A percentile compares a stretch with the other conserved stretches of the same genome.
Evolutionary conservation across 2,888 invertebrate genomes (phyloP).

Genomic region (Bombylius discolor): DNA sequence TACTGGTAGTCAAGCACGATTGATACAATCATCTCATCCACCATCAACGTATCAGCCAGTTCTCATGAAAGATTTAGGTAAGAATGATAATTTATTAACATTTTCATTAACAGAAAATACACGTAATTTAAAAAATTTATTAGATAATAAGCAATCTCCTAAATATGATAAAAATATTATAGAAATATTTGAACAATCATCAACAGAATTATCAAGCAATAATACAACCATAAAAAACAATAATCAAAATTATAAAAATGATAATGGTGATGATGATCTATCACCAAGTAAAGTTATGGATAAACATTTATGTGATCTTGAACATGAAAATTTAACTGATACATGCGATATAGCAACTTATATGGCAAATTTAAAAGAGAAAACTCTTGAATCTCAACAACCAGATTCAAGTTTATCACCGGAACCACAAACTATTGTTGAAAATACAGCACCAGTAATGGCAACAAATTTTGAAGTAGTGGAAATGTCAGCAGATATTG

Average conservation of each 20-base stretch:
- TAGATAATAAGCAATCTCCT: slow-evolving; percentile 31
- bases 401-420: slow-evolving; percentile 32
- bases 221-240: slow-evolving; percentile 8
- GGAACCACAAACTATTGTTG: slow-evolving; percentile 34
- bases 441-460: slow-evolving; percentile 23
- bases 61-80: slow-evolving; percentile 80
- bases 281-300: slow-evolving; percentile 32
- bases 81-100: slow-evolving; percentile 35
- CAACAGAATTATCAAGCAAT: slow-evolving; percentile 24
- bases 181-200: slow-evolving; percentile 31
- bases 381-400: slow-evolving; percentile 30
- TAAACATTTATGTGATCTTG: slow-evolving; percentile 34
- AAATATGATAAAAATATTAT: slow-evolving; percentile 35
- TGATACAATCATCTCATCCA: slow-evolving; percentile 88
- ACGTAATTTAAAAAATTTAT: slow-evolving; percentile 6
- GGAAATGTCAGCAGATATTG: slow-evolving; percentile 24
- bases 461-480: slow-evolving; percentile 2
- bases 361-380: slow-evolving; percentile 36
- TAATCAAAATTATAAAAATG: slow-evolving; percentile 4
- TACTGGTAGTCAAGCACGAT: slow-evolving; percentile 82
- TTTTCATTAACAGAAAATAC: slow-evolving; percentile 12
- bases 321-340: slow-evolving; percentile 31
- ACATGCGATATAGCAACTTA: slow-evolving; percentile 36
- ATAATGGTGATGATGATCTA: slow-evolving; percentile 25
- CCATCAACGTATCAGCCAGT: slow-evolving; percentile 85